Conservation (phyloP, 2,797 vertebrate genomes). For the Ambastaia sidthimunki region DNA sequence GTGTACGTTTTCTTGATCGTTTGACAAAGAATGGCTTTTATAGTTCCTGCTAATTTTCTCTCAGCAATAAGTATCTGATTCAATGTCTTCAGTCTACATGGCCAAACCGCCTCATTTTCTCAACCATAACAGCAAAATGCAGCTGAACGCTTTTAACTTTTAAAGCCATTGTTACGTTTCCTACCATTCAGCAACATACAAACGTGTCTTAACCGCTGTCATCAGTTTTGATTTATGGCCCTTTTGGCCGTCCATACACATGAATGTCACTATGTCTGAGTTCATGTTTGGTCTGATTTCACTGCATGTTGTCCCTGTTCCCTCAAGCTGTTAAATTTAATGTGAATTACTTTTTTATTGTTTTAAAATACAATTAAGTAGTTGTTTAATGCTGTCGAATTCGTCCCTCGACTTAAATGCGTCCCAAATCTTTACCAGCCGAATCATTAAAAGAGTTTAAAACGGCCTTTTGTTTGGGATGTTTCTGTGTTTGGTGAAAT, state of each 20-base stretch:
- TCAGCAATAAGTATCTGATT: slow-evolving; percentile 72
- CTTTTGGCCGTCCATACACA: slow-evolving; percentile 45
- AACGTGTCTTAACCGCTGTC: slow-evolving; percentile 71
- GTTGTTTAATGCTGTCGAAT: slow-evolving; percentile 70
- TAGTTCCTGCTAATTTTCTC: slow-evolving; percentile 63
- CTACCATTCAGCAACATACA: slow-evolving; percentile 48
- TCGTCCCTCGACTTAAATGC: slow-evolving; percentile 77
- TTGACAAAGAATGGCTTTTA: slow-evolving; percentile 38
- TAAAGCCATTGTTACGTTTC: slow-evolving; percentile 67
- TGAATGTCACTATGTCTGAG: slow-evolving; percentile 42
- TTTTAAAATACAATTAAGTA: slow-evolving; percentile 28
- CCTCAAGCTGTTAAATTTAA: slow-evolving; percentile 73
- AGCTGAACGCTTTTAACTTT: slow-evolving; percentile 68
- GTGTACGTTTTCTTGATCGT: slow-evolving; percentile 67
- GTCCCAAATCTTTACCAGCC: slow-evolving; percentile 82
- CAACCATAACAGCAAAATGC: slow-evolving; percentile 63
- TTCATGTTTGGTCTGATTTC: slow-evolving; percentile 61
- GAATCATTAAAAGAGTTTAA: slow-evolving; percentile 82
- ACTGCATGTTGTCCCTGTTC: slow-evolving; percentile 71
- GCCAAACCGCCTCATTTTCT: slow-evolving; percentile 61
- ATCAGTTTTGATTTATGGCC: slow-evolving; percentile 55
- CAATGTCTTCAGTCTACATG: slow-evolving; percentile 72
- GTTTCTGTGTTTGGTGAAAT: not conserved
- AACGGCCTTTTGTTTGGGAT: slow-evolving; percentile 56
- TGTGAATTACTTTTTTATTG: slow-evolving; percentile 68